A percentile compares a stretch with the other conserved stretches of the same genome.
Evolutionary conservation across 2,888 invertebrate species (phyloP).

Genomic region (Leistus spinibarbis): DNA sequence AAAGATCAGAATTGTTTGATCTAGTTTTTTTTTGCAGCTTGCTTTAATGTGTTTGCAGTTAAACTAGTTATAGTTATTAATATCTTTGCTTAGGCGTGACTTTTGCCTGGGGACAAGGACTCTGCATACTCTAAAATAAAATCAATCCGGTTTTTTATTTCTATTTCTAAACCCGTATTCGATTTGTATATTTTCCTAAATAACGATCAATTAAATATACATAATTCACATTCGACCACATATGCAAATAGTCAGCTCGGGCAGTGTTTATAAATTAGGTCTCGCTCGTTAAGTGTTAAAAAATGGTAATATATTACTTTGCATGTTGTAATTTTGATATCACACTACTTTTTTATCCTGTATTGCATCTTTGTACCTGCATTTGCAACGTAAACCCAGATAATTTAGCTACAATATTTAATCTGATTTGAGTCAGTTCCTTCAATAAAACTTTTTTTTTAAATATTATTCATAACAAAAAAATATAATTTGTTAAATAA

Average conservation of each 20-base stretch:
- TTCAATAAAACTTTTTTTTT: no score
- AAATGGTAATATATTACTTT: constrained; percentile 29
- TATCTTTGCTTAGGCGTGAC: constrained; percentile 22
- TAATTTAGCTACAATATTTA: no score
- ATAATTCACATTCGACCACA: constrained; percentile 26
- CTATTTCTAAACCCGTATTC: constrained; percentile 1
- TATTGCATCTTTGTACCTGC: no score
- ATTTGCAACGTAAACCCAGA: no score
- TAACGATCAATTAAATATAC: constrained; percentile 31
- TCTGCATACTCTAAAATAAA: constrained; percentile 5
- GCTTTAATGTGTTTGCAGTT: neutral
- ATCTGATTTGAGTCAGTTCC: no score
- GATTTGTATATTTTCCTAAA: constrained; percentile 5
- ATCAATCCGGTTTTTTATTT: constrained; percentile 17
- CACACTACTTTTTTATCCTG: no score
- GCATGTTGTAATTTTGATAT: no score
- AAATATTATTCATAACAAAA: no score
- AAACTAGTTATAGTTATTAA: constrained; percentile 1
- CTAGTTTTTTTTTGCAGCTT: neutral
- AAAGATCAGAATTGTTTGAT: no score
- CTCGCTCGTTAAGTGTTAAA: constrained; percentile 26
- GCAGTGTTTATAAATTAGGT: constrained; percentile 27
- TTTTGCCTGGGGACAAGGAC: constrained; percentile 25
- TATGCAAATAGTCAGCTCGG: constrained; percentile 12
- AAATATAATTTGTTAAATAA: no score